Percentiles rank a stretch among this genome's conserved stretches.
These are phyloP conservation scores for Emberiza fucata DNA, from an alignment of 2,113 vertebrate species.

Conservation along the genomic window DNA sequence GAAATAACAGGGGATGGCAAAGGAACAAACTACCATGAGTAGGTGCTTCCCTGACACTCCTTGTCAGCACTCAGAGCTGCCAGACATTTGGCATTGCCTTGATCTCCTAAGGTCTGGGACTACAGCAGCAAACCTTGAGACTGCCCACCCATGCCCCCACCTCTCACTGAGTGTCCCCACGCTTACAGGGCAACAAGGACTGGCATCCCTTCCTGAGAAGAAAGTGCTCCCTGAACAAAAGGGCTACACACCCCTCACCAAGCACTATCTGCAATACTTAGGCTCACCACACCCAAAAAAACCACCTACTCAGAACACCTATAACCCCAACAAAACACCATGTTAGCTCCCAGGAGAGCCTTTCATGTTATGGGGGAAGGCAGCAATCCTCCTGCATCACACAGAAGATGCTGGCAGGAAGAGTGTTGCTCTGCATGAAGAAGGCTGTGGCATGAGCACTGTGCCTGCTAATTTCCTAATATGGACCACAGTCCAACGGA, in stretches of 20 bases:
- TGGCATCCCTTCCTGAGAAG: background rate
- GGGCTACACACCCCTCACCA: background rate
- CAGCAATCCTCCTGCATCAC: background rate
- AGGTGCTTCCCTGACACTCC: background rate
- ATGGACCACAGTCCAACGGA: background rate
- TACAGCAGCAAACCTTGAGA: background rate
- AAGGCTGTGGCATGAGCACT: background rate
- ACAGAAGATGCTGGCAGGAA: background rate
- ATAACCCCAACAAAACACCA: accelerated
- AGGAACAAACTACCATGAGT: background rate
- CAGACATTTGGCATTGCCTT: background rate
- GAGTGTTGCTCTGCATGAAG: background rate
- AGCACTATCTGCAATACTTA: background rate
- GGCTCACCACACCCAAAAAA: background rate
- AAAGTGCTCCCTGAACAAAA: background rate
- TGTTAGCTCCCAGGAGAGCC: background rate
- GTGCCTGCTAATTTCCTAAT: background rate
- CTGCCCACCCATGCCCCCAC: background rate
- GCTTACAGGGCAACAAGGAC: accelerated
- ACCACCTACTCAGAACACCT: background rate
- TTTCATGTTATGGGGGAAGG: background rate
- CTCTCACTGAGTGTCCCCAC: accelerated
- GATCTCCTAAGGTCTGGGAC: background rate
- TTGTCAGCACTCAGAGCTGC: background rate
- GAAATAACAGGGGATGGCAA: background rate